Percentiles rank a stretch among this genome's conserved stretches.
phyloP scores from a whole-genome alignment of 2,888 invertebrate species.

The Glomeris marginata region DNA sequence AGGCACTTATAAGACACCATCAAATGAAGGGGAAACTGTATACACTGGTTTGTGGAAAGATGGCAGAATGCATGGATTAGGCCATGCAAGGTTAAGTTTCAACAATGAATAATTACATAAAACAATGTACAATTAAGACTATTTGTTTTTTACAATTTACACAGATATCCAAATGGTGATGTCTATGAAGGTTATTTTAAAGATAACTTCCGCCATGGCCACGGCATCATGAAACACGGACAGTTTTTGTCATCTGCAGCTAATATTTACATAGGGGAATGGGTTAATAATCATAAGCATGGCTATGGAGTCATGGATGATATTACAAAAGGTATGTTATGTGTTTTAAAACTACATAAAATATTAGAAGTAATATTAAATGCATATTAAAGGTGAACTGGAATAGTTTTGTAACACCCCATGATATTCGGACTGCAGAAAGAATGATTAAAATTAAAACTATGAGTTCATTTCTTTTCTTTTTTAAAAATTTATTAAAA shows the following conservation, averaged over 20 bases:
- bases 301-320: conserved; percentile 85
- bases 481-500: too few species aligned
- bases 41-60: conserved; percentile 71
- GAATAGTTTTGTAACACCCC: too few species aligned
- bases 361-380: neutral
- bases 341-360: neutral
- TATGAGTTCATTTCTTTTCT: too few species aligned
- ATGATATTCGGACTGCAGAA: too few species aligned
- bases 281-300: conserved; percentile 55
- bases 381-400: too few species aligned
- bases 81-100: conserved; percentile 44
- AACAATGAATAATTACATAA: neutral
- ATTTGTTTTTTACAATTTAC: neutral
- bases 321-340: conserved; percentile 46
- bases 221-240: conserved; percentile 66
- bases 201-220: conserved; percentile 68
- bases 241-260: conserved; percentile 57
- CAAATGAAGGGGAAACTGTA: conserved; percentile 38
- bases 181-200: conserved; percentile 75
- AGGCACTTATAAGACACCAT: conserved; percentile 22
- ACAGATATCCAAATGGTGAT: conserved; percentile 53
- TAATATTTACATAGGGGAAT: conserved; percentile 78
- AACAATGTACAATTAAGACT: neutral
- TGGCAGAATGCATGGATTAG: conserved; percentile 67
- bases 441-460: too few species aligned